These are phyloP conservation scores for Philonicus albiceps DNA, from an alignment of 2,888 invertebrate genomes.

Conservation along the genomic window DNA sequence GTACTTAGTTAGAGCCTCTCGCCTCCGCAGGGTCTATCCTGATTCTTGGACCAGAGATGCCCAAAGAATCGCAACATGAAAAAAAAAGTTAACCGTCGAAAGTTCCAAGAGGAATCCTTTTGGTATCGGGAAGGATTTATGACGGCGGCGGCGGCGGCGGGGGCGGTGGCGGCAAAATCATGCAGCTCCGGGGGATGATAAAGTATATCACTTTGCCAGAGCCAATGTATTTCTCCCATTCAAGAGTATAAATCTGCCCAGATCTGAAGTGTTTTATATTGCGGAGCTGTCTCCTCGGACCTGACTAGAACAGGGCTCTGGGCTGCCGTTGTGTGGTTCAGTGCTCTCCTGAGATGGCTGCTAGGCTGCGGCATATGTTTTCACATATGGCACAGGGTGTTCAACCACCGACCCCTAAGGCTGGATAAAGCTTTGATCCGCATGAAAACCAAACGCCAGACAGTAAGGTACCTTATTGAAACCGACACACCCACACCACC, in stretches of 20 bases:
- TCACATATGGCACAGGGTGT: background rate
- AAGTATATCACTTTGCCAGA: constrained; percentile 27
- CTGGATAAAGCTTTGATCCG: background rate
- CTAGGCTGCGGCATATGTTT: constrained; percentile 1
- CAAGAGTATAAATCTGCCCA: constrained; percentile 32
- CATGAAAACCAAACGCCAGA: background rate
- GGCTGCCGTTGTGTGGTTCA: background rate
- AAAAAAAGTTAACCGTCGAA: background rate
- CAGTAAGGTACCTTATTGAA: constrained; percentile 21
- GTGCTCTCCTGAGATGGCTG: background rate
- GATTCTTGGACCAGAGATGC: background rate
- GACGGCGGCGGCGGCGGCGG: background rate
- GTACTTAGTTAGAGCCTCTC: background rate
- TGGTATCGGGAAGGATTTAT: constrained; percentile 34
- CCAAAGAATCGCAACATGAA: background rate
- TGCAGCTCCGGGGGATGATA: constrained; percentile 19
- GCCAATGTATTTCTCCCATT: constrained; percentile 35
- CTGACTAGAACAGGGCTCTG: background rate
- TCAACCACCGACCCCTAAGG: background rate
- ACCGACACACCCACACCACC: background rate
- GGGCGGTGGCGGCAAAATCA: background rate
- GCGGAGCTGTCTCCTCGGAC: constrained; percentile 24
- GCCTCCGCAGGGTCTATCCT: background rate
- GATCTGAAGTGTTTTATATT: constrained; percentile 39
- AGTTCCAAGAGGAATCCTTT: constrained; percentile 25